Conservation (phyloP, 2,113 vertebrate genomes). For the Aix galericulata region DNA sequence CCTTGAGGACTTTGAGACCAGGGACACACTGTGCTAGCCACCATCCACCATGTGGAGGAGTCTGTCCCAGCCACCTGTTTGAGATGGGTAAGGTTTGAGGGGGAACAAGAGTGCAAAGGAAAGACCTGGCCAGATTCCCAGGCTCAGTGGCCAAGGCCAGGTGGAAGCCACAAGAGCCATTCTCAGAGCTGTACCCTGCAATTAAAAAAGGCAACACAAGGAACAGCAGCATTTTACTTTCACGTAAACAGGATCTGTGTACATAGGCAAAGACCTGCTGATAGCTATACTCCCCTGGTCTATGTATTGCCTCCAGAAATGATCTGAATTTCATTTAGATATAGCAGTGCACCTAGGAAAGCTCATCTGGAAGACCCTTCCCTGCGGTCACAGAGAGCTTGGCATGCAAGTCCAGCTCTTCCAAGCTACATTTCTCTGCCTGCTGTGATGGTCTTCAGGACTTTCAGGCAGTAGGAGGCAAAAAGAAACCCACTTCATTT, state of each 20-base stretch:
- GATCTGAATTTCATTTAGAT: background rate
- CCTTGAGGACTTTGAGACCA: background rate
- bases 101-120: background rate
- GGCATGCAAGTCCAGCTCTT: accelerated
- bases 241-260: background rate
- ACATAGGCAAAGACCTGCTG: background rate
- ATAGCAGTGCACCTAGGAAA: background rate
- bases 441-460: accelerated
- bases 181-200: background rate
- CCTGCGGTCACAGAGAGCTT: background rate
- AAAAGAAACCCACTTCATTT: background rate
- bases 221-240: background rate
- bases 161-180: background rate
- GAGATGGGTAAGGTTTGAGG: background rate
- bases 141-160: background rate
- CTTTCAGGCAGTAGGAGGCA: background rate
- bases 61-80: background rate
- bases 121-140: background rate
- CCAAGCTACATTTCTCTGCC: accelerated
- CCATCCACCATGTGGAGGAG: background rate
- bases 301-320: background rate
- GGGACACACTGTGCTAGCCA: background rate
- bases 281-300: background rate
- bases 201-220: background rate
- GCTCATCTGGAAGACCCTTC: background rate